Conservation (phyloP, 2,797 vertebrate species). For the Mareca penelope region DNA sequence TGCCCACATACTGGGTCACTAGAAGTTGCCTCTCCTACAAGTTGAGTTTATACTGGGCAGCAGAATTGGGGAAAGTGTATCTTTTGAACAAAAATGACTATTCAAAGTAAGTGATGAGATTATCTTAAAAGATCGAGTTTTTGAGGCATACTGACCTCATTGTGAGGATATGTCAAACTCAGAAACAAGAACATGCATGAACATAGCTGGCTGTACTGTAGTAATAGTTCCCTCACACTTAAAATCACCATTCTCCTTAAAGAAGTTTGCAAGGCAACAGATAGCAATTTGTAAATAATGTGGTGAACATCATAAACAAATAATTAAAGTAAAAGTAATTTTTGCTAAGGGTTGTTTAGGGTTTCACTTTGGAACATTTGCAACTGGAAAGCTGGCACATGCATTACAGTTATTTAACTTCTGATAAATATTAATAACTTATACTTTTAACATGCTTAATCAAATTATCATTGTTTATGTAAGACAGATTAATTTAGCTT, state of each 20-base stretch:
- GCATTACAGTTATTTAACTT: not conserved
- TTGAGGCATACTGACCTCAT: not conserved
- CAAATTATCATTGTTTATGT: not conserved
- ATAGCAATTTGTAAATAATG: not conserved
- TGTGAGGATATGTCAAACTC: not conserved
- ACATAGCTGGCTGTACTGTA: not conserved
- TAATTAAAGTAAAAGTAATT: not conserved
- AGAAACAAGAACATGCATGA: constrained; percentile 26
- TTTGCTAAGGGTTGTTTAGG: not conserved
- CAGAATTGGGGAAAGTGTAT: not conserved
- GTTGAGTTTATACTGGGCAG: not conserved
- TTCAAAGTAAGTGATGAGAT: not conserved
- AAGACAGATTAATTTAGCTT: not conserved
- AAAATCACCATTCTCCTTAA: constrained; percentile 15
- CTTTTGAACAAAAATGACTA: constrained; percentile 4
- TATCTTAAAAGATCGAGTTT: not conserved
- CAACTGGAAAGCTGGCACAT: not conserved
- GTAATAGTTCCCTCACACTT: not conserved
- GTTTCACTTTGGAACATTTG: not conserved
- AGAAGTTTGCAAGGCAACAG: not conserved
- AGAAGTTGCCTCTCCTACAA: not conserved
- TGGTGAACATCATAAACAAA: not conserved
- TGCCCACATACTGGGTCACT: not conserved
- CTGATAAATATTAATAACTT: not conserved
- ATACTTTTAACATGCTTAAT: not conserved